These are phyloP conservation scores for Gymnocypris eckloni DNA, from an alignment of 2,797 vertebrate genomes.

Conservation along the genomic window DNA sequence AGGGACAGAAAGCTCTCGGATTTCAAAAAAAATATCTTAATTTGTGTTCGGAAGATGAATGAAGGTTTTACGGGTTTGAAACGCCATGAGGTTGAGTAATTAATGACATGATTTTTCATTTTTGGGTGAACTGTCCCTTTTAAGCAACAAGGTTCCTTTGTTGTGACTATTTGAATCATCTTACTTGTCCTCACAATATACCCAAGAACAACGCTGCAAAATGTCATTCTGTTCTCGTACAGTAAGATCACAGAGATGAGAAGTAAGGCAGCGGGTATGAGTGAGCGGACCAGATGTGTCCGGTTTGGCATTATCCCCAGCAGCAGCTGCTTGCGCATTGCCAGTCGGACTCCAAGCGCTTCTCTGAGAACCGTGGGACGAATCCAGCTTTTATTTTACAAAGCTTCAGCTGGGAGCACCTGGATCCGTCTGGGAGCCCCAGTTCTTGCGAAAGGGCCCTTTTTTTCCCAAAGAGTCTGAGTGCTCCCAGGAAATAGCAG, in stretches of 20 bases:
- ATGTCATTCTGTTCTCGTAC: constrained; percentile 19
- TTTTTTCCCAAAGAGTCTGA: constrained; percentile 7
- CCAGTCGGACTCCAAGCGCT: constrained; percentile 3
- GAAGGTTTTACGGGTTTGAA: no score
- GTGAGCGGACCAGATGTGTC: constrained; percentile 33
- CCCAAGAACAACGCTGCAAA: constrained; percentile 15
- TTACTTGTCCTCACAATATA: no score
- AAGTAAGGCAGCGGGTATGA: neutral
- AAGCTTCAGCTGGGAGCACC: constrained; percentile 45
- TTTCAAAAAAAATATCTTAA: neutral
- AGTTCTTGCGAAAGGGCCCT: no score
- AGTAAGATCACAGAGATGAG: constrained; percentile 19
- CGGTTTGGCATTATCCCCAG: constrained; percentile 28
- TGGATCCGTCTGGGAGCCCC: constrained; percentile 4
- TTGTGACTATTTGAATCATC: constrained; percentile 12
- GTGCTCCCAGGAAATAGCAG: constrained; percentile 34
- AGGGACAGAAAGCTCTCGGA: neutral
- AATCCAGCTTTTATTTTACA: constrained; percentile 34
- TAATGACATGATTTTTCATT: no score
- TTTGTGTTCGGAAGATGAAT: no score
- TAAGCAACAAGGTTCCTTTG: neutral
- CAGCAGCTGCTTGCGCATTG: constrained; percentile 44
- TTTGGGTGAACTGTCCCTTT: no score
- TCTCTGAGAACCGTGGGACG: neutral
- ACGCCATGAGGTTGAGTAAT: no score